Evolutionary conservation across 1,140 invertebrate species (phyloP).

Genomic region (Orussus abietinus): DNA sequence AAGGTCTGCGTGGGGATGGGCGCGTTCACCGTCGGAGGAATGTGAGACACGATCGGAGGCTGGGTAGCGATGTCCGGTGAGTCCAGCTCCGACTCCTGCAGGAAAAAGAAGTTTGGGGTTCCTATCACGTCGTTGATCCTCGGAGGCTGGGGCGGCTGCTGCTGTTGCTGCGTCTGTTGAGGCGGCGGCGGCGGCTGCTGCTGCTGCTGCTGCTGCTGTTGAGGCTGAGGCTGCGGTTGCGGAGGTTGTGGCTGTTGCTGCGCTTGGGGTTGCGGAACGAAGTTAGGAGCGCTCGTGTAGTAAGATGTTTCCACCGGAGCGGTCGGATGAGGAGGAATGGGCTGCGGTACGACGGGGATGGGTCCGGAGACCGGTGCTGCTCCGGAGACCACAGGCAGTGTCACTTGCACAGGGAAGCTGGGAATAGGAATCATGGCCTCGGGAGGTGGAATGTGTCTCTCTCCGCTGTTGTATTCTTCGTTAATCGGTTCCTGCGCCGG

Average conservation of each 20-base stretch:
- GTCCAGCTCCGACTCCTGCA: constrained; percentile 75
- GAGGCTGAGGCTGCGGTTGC: constrained; percentile 13
- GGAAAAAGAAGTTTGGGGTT: constrained; percentile 69
- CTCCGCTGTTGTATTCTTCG: constrained; percentile 38
- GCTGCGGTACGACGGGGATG: constrained; percentile 42
- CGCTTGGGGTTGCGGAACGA: constrained; percentile 29
- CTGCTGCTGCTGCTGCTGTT: constrained; percentile 37
- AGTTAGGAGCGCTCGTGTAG: constrained; percentile 40
- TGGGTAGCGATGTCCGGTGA: constrained; percentile 56
- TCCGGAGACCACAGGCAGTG: constrained; percentile 41
- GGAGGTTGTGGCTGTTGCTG: constrained; percentile 12
- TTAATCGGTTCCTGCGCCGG: constrained; percentile 27
- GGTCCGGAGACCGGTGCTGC: constrained; percentile 40
- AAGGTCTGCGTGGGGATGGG: constrained; percentile 74
- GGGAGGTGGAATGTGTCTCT: constrained; percentile 46
- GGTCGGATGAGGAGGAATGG: constrained; percentile 36
- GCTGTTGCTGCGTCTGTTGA: constrained; percentile 37
- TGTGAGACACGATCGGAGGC: constrained; percentile 45
- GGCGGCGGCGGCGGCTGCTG: constrained; percentile 36
- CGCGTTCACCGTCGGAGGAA: constrained; percentile 55
- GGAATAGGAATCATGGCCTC: constrained; percentile 40
- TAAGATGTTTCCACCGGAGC: constrained; percentile 40
- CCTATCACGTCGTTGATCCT: constrained; percentile 70
- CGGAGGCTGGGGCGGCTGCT: constrained; percentile 56
- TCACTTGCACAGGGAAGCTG: constrained; percentile 41